Evolutionary conservation across 2,797 vertebrate genomes (phyloP), one percentile per base, ranked within the genome.

Genomic region (Urophycis tenuis): DNA sequence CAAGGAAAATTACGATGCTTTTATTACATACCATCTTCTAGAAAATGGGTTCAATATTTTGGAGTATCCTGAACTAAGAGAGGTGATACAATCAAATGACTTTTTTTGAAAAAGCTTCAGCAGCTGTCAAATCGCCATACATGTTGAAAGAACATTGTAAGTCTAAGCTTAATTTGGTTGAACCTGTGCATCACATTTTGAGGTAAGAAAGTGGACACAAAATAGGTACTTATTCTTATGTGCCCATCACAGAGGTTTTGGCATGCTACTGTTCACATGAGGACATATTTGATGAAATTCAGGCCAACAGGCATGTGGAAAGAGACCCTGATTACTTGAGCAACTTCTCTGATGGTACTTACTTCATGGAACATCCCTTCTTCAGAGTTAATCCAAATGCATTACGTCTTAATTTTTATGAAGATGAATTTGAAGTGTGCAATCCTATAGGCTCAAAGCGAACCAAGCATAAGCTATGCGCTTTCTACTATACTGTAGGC

Each of bases 111-210:
- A 71, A 71, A 29, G 69, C 69, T 71, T 71, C 69, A 71, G 69
- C 69, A 64, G 53, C 53, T 64, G 53, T 64, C n/a, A 64, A n/a
- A n/a, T 64, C 7, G 19, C 53, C 53, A 64, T 64, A 64, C 5
- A 64, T 80, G 60, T 22, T 82, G 3, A 82, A 75, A 76, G 71
- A 81, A 10, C 34, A 81, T 12, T 81, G 77, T 71, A 81, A 83
- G 45, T 64, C 79, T 17, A 80, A 74, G n/a, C 8, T 80, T 2
- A n/a, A 72, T 1, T 29, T 78, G 41, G 75, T 25, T 25, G 77
- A 84, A 78, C 72, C 74, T 45, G 69, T 84, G 14, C 49, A 75
- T 35, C 49, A 64, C 7, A 70, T 17, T 2, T 10, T 78, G 22
- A 80, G 74, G 17, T 35, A 49, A 29, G 31, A 22, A 70, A 1